These are phyloP conservation scores for Meiosimyza decipiens DNA, from an alignment of 2,888 invertebrate species.

Conservation along the genomic window DNA sequence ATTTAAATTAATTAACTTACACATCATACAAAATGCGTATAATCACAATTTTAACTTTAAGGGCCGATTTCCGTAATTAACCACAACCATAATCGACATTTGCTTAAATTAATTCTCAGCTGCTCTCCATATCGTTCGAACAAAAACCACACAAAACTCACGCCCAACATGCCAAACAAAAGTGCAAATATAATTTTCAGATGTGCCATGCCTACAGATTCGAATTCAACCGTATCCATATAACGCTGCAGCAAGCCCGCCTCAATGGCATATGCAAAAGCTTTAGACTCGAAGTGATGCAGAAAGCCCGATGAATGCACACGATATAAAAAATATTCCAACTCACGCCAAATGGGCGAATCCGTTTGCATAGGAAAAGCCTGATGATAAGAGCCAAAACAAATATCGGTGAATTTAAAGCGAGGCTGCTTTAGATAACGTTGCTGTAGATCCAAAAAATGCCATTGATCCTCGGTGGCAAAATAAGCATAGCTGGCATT, in stretches of 20 bases:
- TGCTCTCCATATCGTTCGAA: not conserved
- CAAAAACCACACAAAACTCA: constrained; percentile 1
- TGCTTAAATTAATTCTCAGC: too few relatives aligned
- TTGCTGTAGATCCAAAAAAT: constrained; percentile 53
- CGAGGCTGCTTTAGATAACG: constrained; percentile 47
- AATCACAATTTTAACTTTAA: too few relatives aligned
- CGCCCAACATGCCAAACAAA: constrained; percentile 39
- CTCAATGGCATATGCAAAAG: constrained; percentile 52
- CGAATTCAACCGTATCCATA: constrained; percentile 46
- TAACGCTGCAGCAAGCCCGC: constrained; percentile 52
- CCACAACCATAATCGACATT: too few relatives aligned
- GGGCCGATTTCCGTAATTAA: too few relatives aligned
- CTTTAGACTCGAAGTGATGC: constrained; percentile 49
- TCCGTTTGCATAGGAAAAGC: constrained; percentile 49
- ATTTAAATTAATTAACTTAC: too few relatives aligned
- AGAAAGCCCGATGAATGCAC: constrained; percentile 57
- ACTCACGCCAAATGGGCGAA: constrained; percentile 36
- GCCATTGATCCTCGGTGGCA: constrained; percentile 54
- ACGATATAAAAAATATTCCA: constrained; percentile 53
- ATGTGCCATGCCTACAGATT: constrained; percentile 55
- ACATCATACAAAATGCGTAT: too few relatives aligned
- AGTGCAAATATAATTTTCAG: constrained; percentile 53
- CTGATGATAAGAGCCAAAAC: constrained; percentile 54
- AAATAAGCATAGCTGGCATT: constrained; percentile 56
- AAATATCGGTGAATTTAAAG: constrained; percentile 57